Evolutionary conservation across 2,113 vertebrate species (phyloP).

Genomic region (Toxotes chatareus): DNA sequence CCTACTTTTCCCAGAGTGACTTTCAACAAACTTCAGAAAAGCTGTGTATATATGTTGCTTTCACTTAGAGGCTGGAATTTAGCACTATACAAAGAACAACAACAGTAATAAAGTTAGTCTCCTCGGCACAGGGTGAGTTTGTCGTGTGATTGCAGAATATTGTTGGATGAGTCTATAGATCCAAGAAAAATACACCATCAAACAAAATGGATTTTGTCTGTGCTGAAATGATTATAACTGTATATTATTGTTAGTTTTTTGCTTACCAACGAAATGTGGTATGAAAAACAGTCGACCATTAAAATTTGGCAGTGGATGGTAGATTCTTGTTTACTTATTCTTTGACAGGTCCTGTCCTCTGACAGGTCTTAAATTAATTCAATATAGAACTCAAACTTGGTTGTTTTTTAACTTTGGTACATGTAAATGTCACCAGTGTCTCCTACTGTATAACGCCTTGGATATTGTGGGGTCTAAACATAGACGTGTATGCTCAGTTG

Average conservation of each 20-base stretch:
- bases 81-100: neutral
- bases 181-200: neutral
- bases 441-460: neutral
- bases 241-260: too few relatives aligned
- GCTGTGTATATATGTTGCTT: neutral
- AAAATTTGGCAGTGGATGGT: too few relatives aligned
- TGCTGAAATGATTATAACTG: neutral
- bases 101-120: neutral
- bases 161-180: neutral
- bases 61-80: too few relatives aligned
- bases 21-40: constrained; percentile 15
- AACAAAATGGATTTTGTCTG: neutral
- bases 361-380: neutral
- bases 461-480: neutral
- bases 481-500: neutral
- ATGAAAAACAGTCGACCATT: too few relatives aligned
- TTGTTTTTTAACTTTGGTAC: neutral
- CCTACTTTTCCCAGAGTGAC: neutral
- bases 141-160: neutral
- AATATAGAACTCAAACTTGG: neutral
- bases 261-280: too few relatives aligned
- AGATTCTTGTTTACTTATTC: too few relatives aligned
- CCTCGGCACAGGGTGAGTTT: neutral
- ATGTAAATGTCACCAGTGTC: neutral
- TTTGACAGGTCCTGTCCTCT: too few relatives aligned